Evolutionary conservation across 2,888 invertebrate species (phyloP).

Genomic region (Dione vanillae): DNA sequence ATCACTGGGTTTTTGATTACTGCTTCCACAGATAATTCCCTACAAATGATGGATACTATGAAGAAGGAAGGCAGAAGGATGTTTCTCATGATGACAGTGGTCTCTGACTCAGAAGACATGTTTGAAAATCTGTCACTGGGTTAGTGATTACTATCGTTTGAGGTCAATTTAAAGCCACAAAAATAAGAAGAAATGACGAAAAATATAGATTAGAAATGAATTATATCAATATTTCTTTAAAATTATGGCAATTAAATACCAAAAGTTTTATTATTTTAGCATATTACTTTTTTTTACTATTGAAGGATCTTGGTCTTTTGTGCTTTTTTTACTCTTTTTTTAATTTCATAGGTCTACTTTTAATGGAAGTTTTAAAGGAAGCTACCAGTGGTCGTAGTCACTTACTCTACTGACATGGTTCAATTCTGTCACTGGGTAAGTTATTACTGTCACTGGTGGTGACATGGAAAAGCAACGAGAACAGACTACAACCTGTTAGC

Average conservation of each 20-base stretch:
- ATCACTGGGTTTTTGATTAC: conserved; percentile 39
- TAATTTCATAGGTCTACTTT: too few species aligned
- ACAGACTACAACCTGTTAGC: too few species aligned
- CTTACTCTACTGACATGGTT: not conserved
- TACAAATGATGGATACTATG: not conserved
- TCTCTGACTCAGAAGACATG: conserved; percentile 44
- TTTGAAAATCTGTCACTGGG: conserved; percentile 49
- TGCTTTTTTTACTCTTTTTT: too few species aligned
- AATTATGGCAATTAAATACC: not conserved
- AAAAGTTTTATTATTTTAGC: not conserved
- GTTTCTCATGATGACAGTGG: conserved; percentile 16
- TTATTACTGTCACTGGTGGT: conserved; percentile 2
- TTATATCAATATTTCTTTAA: not conserved
- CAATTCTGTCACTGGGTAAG: conserved; percentile 29
- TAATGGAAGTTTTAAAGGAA: not conserved
- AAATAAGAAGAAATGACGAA: not conserved
- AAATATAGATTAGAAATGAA: not conserved
- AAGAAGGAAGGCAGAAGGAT: too few species aligned
- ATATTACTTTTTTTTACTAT: not conserved
- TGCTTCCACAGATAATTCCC: not conserved
- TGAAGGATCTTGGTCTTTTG: too few species aligned
- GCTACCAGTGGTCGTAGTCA: conserved; percentile 9
- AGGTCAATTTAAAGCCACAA: not conserved
- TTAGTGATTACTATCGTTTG: conserved; percentile 40
- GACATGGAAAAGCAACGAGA: not conserved